phyloP scores from a whole-genome alignment of 2,113 vertebrate genomes.

The Thymallus thymallus region DNA sequence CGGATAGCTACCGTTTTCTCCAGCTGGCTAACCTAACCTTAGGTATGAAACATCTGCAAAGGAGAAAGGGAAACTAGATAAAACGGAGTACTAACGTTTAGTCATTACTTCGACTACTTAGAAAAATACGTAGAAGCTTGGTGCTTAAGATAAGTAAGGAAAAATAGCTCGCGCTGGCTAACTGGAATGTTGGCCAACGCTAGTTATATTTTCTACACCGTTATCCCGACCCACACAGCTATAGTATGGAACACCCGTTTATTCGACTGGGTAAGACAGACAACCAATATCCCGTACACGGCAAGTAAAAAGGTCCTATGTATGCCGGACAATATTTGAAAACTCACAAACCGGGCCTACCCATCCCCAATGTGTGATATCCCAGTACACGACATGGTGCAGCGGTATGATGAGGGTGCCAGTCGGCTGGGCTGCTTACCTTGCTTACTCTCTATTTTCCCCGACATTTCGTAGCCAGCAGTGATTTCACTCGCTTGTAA shows the following conservation, averaged over 20 bases:
- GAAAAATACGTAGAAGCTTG: no score
- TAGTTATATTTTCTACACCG: neutral
- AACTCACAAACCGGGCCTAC: conserved; percentile 1
- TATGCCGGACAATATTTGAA: neutral
- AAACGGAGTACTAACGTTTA: no score
- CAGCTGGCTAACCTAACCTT: no score
- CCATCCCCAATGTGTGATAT: conserved; percentile 20
- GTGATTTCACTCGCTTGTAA: conserved; percentile 64
- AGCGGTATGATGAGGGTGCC: conserved; percentile 21
- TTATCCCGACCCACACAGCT: neutral
- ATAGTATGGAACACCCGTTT: neutral
- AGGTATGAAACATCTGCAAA: no score
- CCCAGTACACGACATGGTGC: conserved; percentile 24
- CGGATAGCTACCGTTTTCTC: neutral
- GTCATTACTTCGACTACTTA: no score
- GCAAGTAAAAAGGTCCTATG: neutral
- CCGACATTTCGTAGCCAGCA: conserved; percentile 76
- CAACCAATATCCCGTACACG: neutral
- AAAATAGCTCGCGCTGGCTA: neutral
- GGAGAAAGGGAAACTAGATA: no score
- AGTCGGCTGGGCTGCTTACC: conserved; percentile 62
- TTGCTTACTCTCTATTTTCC: conserved; percentile 80
- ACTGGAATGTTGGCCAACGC: conserved; percentile 10
- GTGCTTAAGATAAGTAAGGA: no score
- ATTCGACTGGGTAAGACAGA: neutral